Percentiles rank a stretch among this genome's conserved stretches.
Conservation (phyloP, 1,140 invertebrate genomes). For the Pemphigus obesinymphae region DNA sequence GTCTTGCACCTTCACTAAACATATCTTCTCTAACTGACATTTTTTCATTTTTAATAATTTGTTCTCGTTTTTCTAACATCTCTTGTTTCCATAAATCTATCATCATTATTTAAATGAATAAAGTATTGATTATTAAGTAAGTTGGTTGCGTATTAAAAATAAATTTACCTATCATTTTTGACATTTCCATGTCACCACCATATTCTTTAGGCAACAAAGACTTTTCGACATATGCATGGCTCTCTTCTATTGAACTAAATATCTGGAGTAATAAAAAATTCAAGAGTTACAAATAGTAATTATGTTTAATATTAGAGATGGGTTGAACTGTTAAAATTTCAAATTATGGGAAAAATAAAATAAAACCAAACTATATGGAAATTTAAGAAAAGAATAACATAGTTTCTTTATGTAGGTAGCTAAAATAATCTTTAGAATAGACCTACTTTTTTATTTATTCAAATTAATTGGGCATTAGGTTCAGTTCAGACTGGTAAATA, state of each 20-base stretch:
- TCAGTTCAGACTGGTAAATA: too few species aligned
- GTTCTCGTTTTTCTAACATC: slow-evolving; percentile 49
- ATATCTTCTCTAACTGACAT: slow-evolving; percentile 61
- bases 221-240: slow-evolving; percentile 59
- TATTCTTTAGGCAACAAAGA: slow-evolving; percentile 73
- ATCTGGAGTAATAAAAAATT: slow-evolving; percentile 49
- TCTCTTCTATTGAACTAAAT: slow-evolving; percentile 61
- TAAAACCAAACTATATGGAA: too few species aligned
- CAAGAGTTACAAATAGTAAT: background rate
- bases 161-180: slow-evolving; percentile 72
- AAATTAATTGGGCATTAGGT: too few species aligned
- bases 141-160: slow-evolving; percentile 9
- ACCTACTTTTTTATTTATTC: too few species aligned
- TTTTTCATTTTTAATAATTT: slow-evolving; percentile 53
- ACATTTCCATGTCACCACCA: slow-evolving; percentile 72
- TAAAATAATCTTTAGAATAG: too few species aligned
- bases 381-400: too few species aligned
- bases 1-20: slow-evolving; percentile 63
- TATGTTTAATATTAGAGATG: too few species aligned
- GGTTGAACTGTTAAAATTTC: too few species aligned
- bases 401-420: too few species aligned
- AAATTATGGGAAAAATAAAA: too few species aligned
- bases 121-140: background rate
- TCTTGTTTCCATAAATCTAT: slow-evolving; percentile 64
- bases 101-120: slow-evolving; percentile 44